These are phyloP conservation scores for Stratiolaelaps scimitus DNA, from an alignment of 1,140 invertebrate genomes.

Conservation along the genomic window DNA sequence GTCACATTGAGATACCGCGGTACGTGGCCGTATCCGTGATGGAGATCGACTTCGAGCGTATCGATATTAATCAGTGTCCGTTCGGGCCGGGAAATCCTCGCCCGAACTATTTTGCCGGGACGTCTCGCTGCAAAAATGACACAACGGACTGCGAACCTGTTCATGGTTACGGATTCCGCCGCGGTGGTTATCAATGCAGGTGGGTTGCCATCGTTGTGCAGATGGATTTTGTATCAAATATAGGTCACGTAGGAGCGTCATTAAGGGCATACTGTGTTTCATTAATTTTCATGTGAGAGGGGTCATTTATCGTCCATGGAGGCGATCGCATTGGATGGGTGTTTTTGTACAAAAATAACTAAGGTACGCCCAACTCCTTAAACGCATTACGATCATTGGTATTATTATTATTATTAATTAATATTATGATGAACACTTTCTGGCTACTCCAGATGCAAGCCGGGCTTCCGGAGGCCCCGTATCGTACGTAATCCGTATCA, in stretches of 20 bases:
- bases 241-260: too few relatives aligned
- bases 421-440: too few relatives aligned
- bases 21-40: constrained; percentile 82
- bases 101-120: constrained; percentile 77
- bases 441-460: constrained; percentile 55
- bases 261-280: too few relatives aligned
- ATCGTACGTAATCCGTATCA: constrained; percentile 73
- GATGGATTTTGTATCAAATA: too few relatives aligned
- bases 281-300: too few relatives aligned
- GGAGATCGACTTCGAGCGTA: constrained; percentile 91
- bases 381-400: too few relatives aligned
- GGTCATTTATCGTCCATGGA: too few relatives aligned
- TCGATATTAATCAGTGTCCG: constrained; percentile 96
- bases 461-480: constrained; percentile 72
- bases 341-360: too few relatives aligned
- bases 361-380: too few relatives aligned
- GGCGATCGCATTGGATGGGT: too few relatives aligned
- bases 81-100: constrained; percentile 67
- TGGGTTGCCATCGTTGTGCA: neutral
- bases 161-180: constrained; percentile 82
- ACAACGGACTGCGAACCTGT: constrained; percentile 95
- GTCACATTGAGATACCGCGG: constrained; percentile 88
- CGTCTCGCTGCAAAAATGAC: constrained; percentile 75
- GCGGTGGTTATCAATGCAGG: constrained; percentile 89
- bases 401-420: too few relatives aligned